Base-by-base conservation (phyloP, 1,140 invertebrate species). In the Oedothorax gibbosus region DNA sequence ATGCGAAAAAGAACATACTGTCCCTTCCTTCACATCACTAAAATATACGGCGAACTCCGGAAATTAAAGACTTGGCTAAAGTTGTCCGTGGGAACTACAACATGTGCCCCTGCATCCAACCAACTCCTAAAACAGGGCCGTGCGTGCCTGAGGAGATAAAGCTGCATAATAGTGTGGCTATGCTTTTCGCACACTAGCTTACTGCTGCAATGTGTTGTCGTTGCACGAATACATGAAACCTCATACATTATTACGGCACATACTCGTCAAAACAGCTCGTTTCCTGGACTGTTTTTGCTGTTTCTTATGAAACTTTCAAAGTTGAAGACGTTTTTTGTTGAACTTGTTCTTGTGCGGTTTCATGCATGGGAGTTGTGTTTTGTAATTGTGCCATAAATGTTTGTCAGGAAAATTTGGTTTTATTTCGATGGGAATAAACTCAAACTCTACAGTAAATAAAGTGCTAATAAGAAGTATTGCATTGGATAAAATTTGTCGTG, bases 21-120 rank as follows among this genome's bases (percentile, higher is more conserved):
- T 35, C 35, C 35, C 35, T 35, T 35, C 35, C 1, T 35, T 35
- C 35, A 1, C 35, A 35, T 35, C 35, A 1, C 35, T 35, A 35
- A 35, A 35, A 35, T 35, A 56, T 75, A 76, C 81, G 64, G 35
- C 21, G 57, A 68, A 76, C 72, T 75, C 71, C 12, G 51, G 72
- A 66, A 84, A 84, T 76, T 84, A 84, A 84, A 84, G 71, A 84
- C 81, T 84, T 84, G 53, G 62, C 71, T 68, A 76, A 84, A 76
- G 69, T 84, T 84, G 81, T 76, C 62, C 72, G 81, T 84, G 81
- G 81, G 81, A 84, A 84, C 15, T 8, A 51, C 57, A 56, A 18
- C 81, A 84, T 76, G 62, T 84, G 81, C 62, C 53, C 11, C 54
- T 53, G 21, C 69, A 51, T 15, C 80, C 50, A 53, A 79, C 62